Base-by-base conservation (phyloP, 2,888 invertebrate species). In the Lasius fuliginosus region DNA sequence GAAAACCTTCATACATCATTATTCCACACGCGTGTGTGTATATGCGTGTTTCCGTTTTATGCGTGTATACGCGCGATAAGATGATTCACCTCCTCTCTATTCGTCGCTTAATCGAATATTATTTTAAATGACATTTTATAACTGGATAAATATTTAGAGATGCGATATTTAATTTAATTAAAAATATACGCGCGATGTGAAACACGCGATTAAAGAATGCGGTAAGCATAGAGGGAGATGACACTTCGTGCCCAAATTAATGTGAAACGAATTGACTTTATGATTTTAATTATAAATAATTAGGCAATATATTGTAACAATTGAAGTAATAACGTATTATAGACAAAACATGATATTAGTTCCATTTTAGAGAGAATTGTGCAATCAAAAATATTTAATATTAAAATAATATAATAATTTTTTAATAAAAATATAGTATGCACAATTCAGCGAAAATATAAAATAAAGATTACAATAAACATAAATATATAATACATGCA, bases 21-120 rank as follows among this genome's bases (percentile, higher is more conserved):
- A 75, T 77, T 86, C 82, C 30, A 60, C 64, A 69, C 9, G 6
- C 62, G n/a, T 75, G 71, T 56, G 30, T 18, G 33, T 30, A 60
- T 42, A 23, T 30, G 60, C 58, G 56, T 23, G 23, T 18, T 30
- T 9, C 11, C 73, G 60, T 30, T 83, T 83, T 40, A 33, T 46
- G 5, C 4, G 75, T 86, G 67, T 42, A 75, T 67, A 79, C 73
- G 49, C 82, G 53, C 36, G 4, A 23, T 23, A 23, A 23, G 23
- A 23, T 23, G 23, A 53, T 68, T 68, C 68, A 77, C 9, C n/a
- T 77, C 27, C 9, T 11, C n/a, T 18, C 23, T n/a, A 11, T n/a
- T 40, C 15, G 23, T 71, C 18, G 27, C 12, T 62, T 49, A 27
- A 79, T 77, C 46, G 27, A 46, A 58, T 18, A n/a, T 46, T 46